Evolutionary conservation across 2,797 vertebrate species (phyloP).

Genomic region (Euthynnus affinis): DNA sequence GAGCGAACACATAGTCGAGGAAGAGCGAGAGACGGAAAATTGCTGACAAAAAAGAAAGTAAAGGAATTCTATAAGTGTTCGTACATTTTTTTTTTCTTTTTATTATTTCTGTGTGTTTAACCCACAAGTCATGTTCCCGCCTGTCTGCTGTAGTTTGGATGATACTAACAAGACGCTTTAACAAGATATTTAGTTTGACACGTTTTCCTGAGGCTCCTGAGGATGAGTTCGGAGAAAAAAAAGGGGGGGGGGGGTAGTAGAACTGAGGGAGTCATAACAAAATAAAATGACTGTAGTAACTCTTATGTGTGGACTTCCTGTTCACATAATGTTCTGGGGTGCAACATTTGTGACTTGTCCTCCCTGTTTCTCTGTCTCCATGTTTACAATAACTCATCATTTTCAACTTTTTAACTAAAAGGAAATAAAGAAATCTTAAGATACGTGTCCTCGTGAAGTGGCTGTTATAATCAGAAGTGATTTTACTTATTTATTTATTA

Average conservation of each 20-base stretch:
- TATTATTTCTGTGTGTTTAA: no score
- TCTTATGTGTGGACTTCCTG: neutral
- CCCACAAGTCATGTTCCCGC: conserved; percentile 31
- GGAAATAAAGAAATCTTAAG: neutral
- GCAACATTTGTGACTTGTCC: neutral
- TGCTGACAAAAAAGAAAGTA: conserved; percentile 37
- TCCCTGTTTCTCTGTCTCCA: neutral
- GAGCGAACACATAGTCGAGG: conserved; percentile 37
- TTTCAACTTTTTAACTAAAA: neutral
- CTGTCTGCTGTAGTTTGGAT: conserved; percentile 32
- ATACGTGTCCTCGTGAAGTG: neutral
- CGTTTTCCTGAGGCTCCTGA: neutral
- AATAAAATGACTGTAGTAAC: neutral
- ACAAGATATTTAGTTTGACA: conserved; percentile 14
- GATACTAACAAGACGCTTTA: conserved; percentile 28
- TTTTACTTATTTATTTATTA: no score
- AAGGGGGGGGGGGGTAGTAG: neutral
- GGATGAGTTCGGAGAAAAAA: conserved; percentile 3
- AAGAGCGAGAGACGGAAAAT: conserved; percentile 36
- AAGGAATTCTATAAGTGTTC: conserved; percentile 2
- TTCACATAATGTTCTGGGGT: neutral
- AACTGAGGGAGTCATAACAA: neutral
- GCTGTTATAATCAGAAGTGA: neutral
- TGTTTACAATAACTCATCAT: neutral
- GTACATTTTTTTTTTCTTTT: conserved; percentile 18